Conservation (phyloP, 1,140 invertebrate genomes). For the Habropoda laboriosa region DNA sequence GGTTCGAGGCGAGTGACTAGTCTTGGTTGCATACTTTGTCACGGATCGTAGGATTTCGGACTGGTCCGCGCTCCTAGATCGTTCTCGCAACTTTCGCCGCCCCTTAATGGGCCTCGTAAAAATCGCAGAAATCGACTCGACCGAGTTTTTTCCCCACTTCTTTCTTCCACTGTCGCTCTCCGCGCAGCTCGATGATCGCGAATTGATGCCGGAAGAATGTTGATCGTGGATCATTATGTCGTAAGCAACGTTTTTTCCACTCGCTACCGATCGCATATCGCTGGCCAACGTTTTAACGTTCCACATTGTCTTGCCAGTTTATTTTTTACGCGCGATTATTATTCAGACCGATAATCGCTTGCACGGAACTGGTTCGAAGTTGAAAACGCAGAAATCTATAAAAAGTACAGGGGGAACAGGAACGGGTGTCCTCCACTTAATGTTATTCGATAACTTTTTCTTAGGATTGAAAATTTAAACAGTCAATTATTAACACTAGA, state of each 20-base stretch:
- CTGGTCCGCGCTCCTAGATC: neutral
- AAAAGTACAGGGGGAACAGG: too few species aligned
- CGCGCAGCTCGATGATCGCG: neutral
- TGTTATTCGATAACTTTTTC: too few species aligned
- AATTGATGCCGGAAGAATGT: neutral
- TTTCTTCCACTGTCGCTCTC: neutral
- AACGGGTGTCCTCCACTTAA: too few species aligned
- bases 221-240: neutral
- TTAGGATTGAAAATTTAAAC: too few species aligned
- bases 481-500: too few species aligned
- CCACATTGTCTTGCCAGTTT: neutral
- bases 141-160: neutral
- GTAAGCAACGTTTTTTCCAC: neutral
- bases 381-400: too few species aligned
- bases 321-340: too few species aligned
- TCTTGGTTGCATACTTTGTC: constrained; percentile 38
- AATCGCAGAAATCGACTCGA: constrained; percentile 10
- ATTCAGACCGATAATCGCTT: neutral
- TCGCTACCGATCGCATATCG: neutral
- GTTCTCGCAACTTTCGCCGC: constrained; percentile 44
- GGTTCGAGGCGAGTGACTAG: neutral
- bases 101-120: constrained; percentile 4
- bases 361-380: neutral
- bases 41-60: constrained; percentile 41
- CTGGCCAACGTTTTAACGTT: neutral